A percentile compares a stretch with the other conserved stretches of the same genome.
phyloP scores from a whole-genome alignment of 1,140 invertebrate genomes.

The Drosophila mojavensis region DNA sequence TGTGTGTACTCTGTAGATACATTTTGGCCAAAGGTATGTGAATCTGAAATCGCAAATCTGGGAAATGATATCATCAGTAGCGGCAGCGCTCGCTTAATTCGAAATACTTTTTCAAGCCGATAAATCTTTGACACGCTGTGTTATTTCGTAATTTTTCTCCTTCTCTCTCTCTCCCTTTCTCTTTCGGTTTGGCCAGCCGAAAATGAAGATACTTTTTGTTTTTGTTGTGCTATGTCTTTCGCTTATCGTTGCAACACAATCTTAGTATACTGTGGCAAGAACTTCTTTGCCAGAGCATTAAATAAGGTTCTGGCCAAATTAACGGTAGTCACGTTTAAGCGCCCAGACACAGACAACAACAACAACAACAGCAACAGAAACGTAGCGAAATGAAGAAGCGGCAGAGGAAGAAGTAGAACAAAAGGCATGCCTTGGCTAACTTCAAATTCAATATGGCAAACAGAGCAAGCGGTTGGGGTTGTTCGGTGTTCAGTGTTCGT shows the following conservation, averaged over 20 bases:
- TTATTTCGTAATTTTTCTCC: slow-evolving; percentile 21
- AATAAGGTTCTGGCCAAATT: slow-evolving; percentile 68
- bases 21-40: slow-evolving; percentile 19
- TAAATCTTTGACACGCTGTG: slow-evolving; percentile 60
- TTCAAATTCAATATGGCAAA: slow-evolving; percentile 71
- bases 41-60: slow-evolving; percentile 40
- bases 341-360: slow-evolving; percentile 45
- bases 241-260: slow-evolving; percentile 60
- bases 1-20: slow-evolving; percentile 9
- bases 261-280: slow-evolving; percentile 53
- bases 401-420: slow-evolving; percentile 19
- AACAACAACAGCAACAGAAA: slow-evolving; percentile 16
- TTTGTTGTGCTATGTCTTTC: slow-evolving; percentile 7
- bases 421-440: slow-evolving; percentile 63
- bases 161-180: no score
- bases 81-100: slow-evolving; percentile 45
- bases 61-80: slow-evolving; percentile 60
- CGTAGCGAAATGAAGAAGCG: neutral
- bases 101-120: slow-evolving; percentile 66
- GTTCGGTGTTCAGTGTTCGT: neutral
- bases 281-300: slow-evolving; percentile 57
- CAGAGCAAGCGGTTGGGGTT: slow-evolving; percentile 1
- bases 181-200: slow-evolving; percentile 22
- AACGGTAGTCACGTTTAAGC: slow-evolving; percentile 76
- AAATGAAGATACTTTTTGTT: slow-evolving; percentile 68